Evolutionary conservation across 2,113 vertebrate species (phyloP), one percentile per base, ranked within the genome.

Genomic region (Symphodus melops): DNA sequence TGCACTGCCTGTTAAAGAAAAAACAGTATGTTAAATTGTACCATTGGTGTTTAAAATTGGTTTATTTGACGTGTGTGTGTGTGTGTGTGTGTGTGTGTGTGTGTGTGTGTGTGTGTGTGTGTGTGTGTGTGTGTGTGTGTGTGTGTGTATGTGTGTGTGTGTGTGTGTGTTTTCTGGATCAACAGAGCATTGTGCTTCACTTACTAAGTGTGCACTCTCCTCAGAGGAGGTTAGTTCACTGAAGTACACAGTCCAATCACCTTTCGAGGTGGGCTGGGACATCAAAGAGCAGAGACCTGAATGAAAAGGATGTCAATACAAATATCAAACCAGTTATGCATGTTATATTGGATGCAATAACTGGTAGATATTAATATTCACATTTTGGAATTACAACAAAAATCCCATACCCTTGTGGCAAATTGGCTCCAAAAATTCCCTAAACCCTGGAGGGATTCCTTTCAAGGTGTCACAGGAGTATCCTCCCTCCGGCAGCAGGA

Each of bases 401-500:
- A 48, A 42, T 59, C n/a, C 4, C 1, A 23, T 72, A 97, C 97
- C 97, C 95, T 95, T 95, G 82, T 90, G 94, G 87, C 95, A 96
- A 12, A 98, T 91, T 0, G 96, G 96, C 63, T 98, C 96, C 83
- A 99, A 83, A 88, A 98, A 98, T 57, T 98, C 96, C 51, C 93
- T 93, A 23, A 99, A 93, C 17, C 96, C 96, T 9, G 89, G 95
- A 12, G 97, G 97, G 77, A 97, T 92, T 79, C 96, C 96, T 85
- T 92, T 94, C 77, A 98, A 93, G 0, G 94, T 94, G 60, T 97
- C 96, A 5, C 97, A 96, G 57, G 96, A 97, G 86, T 98, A 97
- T 46, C 97, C 96, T 28, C 96, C 97, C 91, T 97, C 96, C 1
- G 97, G 97, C 79, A 99, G 72, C 72, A 98, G 95, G 88, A 98